Conservation (phyloP, 2,888 invertebrate genomes). For the Drosophila vallismaia region DNA sequence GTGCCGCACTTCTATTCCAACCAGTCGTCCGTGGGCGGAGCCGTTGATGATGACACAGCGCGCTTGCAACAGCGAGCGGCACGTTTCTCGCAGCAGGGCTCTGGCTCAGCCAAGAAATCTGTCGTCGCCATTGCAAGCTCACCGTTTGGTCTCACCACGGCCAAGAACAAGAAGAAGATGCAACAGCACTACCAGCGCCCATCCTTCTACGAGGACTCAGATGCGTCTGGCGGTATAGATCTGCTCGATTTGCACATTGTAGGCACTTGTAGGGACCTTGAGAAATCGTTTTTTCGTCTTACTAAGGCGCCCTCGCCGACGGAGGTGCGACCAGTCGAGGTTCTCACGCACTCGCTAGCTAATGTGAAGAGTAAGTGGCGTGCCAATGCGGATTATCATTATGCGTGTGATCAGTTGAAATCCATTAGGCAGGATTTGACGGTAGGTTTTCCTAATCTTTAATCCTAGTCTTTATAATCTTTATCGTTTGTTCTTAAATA, state of each 20-base stretch:
- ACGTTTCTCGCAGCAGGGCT: conserved; percentile 86
- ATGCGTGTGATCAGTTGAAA: conserved; percentile 99
- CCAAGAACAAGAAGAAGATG: conserved; percentile 65
- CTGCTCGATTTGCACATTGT: conserved; percentile 95
- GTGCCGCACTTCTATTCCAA: conserved; percentile 85
- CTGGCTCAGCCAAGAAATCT: conserved; percentile 72
- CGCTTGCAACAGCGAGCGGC: conserved; percentile 95
- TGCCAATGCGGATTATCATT: conserved; percentile 95
- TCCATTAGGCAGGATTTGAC: conserved; percentile 99
- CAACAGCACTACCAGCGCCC: conserved; percentile 36
- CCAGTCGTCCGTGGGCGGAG: conserved; percentile 87
- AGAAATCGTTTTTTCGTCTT: conserved; percentile 97
- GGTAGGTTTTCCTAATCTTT: conserved; percentile 86
- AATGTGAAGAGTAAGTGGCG: conserved; percentile 97
- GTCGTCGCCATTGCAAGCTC: conserved; percentile 80
- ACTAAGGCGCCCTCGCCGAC: conserved; percentile 97
- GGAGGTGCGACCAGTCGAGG: conserved; percentile 95
- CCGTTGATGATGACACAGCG: conserved; percentile 90
- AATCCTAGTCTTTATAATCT: background rate
- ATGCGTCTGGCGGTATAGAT: conserved; percentile 89
- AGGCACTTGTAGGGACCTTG: conserved; percentile 96
- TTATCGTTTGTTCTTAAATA: conserved; percentile 73
- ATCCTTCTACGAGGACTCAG: conserved; percentile 85
- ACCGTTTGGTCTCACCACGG: conserved; percentile 71
- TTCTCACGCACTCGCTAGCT: conserved; percentile 92